A percentile compares a stretch with the other conserved stretches of the same genome.
Evolutionary conservation across 2,888 invertebrate genomes (phyloP).

Genomic region (Azorinus chamasolen): DNA sequence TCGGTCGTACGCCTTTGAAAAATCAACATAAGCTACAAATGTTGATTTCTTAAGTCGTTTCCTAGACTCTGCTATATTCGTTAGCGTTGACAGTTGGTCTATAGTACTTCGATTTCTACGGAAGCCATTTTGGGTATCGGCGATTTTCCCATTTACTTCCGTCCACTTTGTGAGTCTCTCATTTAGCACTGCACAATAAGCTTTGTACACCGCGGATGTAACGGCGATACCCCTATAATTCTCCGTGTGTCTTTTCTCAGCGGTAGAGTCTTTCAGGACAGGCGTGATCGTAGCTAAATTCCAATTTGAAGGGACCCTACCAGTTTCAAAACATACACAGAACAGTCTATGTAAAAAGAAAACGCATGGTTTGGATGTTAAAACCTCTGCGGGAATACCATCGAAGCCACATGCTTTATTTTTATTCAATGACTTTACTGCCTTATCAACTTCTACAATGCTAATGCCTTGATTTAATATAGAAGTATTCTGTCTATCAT

Average conservation of each 20-base stretch:
- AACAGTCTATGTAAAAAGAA: slow-evolving; percentile 15
- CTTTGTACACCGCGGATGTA: slow-evolving; percentile 15
- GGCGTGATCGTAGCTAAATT: slow-evolving; percentile 8
- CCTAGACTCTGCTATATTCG: neutral
- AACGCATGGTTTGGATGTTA: slow-evolving; percentile 7
- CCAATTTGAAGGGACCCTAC: slow-evolving; percentile 12
- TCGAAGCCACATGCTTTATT: slow-evolving; percentile 9
- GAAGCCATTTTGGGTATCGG: neutral
- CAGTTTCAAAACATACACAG: slow-evolving; percentile 24
- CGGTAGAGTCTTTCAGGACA: neutral
- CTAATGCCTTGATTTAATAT: too few relatives aligned
- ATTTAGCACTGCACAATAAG: slow-evolving; percentile 17
- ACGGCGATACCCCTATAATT: slow-evolving; percentile 14
- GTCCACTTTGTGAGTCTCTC: neutral
- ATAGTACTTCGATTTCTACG: neutral
- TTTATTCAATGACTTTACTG: slow-evolving; percentile 1
- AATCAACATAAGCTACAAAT: slow-evolving; percentile 4
- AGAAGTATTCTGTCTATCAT: too few relatives aligned
- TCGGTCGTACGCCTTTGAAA: neutral
- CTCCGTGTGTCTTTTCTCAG: slow-evolving; percentile 2
- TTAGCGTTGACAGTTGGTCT: slow-evolving; percentile 1
- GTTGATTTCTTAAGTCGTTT: neutral
- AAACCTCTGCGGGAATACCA: slow-evolving; percentile 7
- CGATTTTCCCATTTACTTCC: neutral
- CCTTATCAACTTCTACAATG: neutral